Evolutionary conservation across 2,113 vertebrate genomes (phyloP), one percentile per base, ranked within the genome.

Genomic region (Melanerpes formicivorus): DNA sequence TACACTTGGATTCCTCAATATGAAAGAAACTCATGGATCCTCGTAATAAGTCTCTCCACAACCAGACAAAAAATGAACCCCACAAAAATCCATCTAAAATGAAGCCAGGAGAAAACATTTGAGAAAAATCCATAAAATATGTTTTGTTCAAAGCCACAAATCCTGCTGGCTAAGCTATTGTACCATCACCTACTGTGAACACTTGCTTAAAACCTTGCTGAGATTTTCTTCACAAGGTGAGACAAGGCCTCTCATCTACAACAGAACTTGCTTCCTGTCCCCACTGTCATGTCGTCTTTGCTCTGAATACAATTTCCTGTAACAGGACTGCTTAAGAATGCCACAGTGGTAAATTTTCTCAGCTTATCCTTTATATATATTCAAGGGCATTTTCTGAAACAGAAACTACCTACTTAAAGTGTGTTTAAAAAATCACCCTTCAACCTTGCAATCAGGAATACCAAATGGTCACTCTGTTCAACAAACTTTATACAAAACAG

Each of bases 71-170:
- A 70, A 76, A 42, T 8, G 0, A 75, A 5, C 5, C 15, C 1
- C 30, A 17, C 29, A 19, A 77, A 83, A 73, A 70, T 2, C 11
- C 26, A 71, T 12, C 25, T 46, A 37, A 42, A 83, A 78, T 13
- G 3, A 8, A 67, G 1, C 10, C 10, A 29, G 15, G 2, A 1
- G 15, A 32, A 52, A 12, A 21, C 52, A n/a, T 5, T 1, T 1
- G 16, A 8, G 6, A 64, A 21, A 54, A 34, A 21, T 1, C 2
- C 34, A 5, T 14, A 8, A 46, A 30, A 55, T 21, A 29, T 6
- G 27, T 48, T 30, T 59, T 64, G 8, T 42, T 93, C 25, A 42
- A 46, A 55, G 37, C 0, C 4, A 9, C 10, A n/a, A 23, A 2
- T 2, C 25, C 34, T 15, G 8, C 23, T 27, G 91, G 37, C 26